Base-by-base conservation (phyloP, 2,888 invertebrate species). In the Philopedon plagiatum region DNA sequence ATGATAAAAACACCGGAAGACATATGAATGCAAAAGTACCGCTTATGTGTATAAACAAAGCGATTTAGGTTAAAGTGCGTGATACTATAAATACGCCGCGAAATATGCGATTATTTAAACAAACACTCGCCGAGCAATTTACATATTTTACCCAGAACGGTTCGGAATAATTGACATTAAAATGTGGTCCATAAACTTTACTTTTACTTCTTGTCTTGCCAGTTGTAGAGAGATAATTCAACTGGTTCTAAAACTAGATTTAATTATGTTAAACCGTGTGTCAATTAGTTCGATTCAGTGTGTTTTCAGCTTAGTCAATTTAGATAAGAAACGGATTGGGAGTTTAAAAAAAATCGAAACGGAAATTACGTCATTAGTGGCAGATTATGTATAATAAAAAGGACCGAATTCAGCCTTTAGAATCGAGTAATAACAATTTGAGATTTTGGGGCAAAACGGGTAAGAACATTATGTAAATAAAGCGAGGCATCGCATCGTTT, bases 101-200 rank as follows among this genome's bases (percentile, higher is more conserved):
- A 66, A 66, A 58, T 66, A 66, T 66, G 66, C 66, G 57, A 66
- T 66, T 66, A 66, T 66, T 66, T 66, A 66, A 66, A 66, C 66
- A 66, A 66, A 66, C 57, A 57, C 41, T 34, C 39, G n/a, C 57
- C 56, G 57, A 44, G 37, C 58, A 66, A 66, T 66, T 66, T 66
- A 57, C 66, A 46, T 66, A 46, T 66, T 49, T 57, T 57, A 66
- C 57, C 37, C 15, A 54, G 49, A 54, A 39, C 54, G 18, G 37
- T 64, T 64, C 54, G 9, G 23, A 56, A 23, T 18, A n/a, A n/a
- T 34, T 41, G 64, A 54, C 64, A 64, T 56, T 54, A 64, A 57
- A 51, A 64, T 64, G 26, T 64, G 51, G 64, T 54, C 56, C 64
- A 64, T 51, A 26, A 39, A 54, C 64, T 57, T 21, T 13, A 57